Base-by-base conservation (phyloP, 2,113 vertebrate species). In the Plestiodon gilberti region DNA sequence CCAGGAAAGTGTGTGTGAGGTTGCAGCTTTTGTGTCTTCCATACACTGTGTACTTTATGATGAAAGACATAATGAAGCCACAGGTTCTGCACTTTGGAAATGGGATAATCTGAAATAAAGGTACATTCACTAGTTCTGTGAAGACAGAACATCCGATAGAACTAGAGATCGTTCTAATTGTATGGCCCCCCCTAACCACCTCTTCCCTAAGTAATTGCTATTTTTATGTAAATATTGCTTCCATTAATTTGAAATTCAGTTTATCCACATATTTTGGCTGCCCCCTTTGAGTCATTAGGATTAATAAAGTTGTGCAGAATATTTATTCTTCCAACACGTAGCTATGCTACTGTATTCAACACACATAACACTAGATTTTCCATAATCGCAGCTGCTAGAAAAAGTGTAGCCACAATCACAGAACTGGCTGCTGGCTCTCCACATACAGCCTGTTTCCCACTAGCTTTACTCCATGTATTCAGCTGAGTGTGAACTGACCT, bases 391-490 rank as follows among this genome's bases (percentile, higher is more conserved):
- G 67, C 33, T 70, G 35, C 67, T 70, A 70, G 15, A 28, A 35
- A 70, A 70, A 70, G 67, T 70, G 67, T 70, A 70, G 67, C 67
- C 67, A 33, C 35, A 33, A 70, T 33, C 67, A 70, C n/a, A 70
- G 67, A 70, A 70, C n/a, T 70, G 11, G 67, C 67, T 70, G 67
- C 67, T 70, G 67, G 67, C 67, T 70, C 67, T 33, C 35, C 67
- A 0, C 59, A 0, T 0, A 0, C 23, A 3, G 33, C 11, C 25
- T 15, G 2, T 65, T 35, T 70, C 35, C 33, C 67, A 70, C n/a
- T 70, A 70, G 35, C 67, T 33, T 70, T 70, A 33, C 67, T 1
- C 2, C 30, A 71, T 38, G 57, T 52, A 78, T 10, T 64, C 67
- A 70, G 35, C 67, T 70, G 67, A 70, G 35, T 33, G n/a, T 57